phyloP scores from a whole-genome alignment of 2,113 vertebrate genomes.

The Tachysurus vachellii region DNA sequence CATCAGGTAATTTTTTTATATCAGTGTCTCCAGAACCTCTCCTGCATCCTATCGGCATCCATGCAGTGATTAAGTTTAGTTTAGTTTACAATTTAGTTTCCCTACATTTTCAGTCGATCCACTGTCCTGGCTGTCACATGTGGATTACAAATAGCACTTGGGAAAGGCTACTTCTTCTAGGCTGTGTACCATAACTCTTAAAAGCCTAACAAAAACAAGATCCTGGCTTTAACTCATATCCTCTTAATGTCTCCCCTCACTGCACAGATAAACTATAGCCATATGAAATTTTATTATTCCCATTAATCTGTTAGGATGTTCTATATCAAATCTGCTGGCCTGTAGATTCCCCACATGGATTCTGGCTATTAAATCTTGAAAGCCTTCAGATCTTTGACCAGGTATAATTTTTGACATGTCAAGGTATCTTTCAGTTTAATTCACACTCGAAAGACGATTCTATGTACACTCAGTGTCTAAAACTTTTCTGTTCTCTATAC shows the following conservation, averaged over 20 bases:
- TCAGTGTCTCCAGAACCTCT: not conserved
- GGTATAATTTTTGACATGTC: conserved; percentile 34
- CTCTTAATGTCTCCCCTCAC: conserved; percentile 9
- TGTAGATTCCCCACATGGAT: conserved; percentile 64
- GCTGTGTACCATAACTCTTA: not conserved
- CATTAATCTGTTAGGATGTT: conserved; percentile 67
- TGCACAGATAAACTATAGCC: conserved; percentile 28
- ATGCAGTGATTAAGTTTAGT: not conserved
- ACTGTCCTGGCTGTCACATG: not conserved
- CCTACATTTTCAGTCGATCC: not conserved
- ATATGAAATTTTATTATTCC: conserved; percentile 47
- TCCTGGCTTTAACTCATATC: conserved; percentile 12
- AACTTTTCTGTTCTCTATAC: not conserved
- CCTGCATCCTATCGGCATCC: not conserved
- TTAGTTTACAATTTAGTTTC: not conserved
- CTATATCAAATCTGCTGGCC: conserved; percentile 68
- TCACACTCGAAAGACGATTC: conserved; percentile 12
- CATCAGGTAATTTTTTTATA: not conserved
- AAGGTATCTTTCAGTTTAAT: conserved; percentile 6
- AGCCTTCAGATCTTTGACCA: conserved; percentile 41
- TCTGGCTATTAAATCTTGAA: conserved; percentile 60
- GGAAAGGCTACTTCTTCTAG: conserved; percentile 14
- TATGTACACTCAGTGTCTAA: conserved; percentile 3
- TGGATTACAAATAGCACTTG: not conserved
- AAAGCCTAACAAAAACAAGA: conserved; percentile 33